These are phyloP conservation scores for Montipora capricornis DNA, from an alignment of 64 coral and sea anemone genomes.

Conservation along the genomic window DNA sequence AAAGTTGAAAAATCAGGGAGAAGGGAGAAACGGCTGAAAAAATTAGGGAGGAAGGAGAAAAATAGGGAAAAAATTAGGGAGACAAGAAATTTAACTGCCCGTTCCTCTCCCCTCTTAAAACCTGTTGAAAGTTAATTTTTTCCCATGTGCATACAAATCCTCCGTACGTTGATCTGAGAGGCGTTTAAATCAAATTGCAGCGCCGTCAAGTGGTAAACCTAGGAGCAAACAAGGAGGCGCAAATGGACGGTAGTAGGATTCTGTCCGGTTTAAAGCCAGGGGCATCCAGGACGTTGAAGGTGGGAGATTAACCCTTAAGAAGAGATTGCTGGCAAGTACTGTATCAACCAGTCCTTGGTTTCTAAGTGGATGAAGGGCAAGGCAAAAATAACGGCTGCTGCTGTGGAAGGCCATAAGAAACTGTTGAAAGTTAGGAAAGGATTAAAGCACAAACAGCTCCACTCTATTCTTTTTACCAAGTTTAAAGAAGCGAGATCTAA, in stretches of 20 bases:
- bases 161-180: slow-evolving; percentile 20
- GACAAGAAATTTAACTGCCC: too few species aligned
- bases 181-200: slow-evolving; percentile 56
- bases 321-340: slow-evolving; percentile 34
- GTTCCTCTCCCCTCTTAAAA: neutral
- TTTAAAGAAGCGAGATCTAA: slow-evolving; percentile 64
- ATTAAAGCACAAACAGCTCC: slow-evolving; percentile 43
- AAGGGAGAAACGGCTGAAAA: too few species aligned
- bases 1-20: too few species aligned
- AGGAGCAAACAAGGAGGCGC: slow-evolving; percentile 66
- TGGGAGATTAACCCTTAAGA: slow-evolving; percentile 42
- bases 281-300: slow-evolving; percentile 50
- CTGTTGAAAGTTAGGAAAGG: slow-evolving; percentile 11
- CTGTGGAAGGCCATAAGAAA: slow-evolving; percentile 59
- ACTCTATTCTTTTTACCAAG: slow-evolving; percentile 46
- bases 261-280: slow-evolving; percentile 43
- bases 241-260: slow-evolving; percentile 41
- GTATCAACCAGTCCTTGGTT: slow-evolving; percentile 69
- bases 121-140: slow-evolving; percentile 26
- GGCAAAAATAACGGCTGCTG: slow-evolving; percentile 64
- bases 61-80: too few species aligned
- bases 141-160: slow-evolving; percentile 36
- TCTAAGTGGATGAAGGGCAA: slow-evolving; percentile 67
- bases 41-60: too few species aligned
- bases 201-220: slow-evolving; percentile 35